Evolutionary conservation across 2,888 invertebrate species (phyloP), one percentile per base, ranked within the genome.

Genomic region (Dendrolimus pini): DNA sequence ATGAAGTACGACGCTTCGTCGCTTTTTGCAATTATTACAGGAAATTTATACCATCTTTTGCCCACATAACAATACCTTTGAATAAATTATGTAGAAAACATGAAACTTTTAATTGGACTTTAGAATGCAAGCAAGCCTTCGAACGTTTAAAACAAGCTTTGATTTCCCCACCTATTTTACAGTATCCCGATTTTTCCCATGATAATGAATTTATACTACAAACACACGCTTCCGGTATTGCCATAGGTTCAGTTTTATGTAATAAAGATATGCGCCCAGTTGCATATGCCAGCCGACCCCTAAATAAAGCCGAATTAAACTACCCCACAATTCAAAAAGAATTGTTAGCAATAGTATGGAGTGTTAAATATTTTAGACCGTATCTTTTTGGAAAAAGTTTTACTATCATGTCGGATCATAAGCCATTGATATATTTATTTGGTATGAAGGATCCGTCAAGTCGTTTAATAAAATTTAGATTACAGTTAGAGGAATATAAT

Each of bases 261-360:
- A 42, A 42, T 42, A 10, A 10, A 9, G 42, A 42, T 42, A 10
- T 7, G 9, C 42, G 42, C 10, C 42, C 42, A 7, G 10, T 61
- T 7, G 60, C 61, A 7, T 42, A 42, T 10, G 42, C 10, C 1
- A 42, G 42, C 10, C 42, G 42, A 42, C 9, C 9, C 9, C 10
- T 42, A 42, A 42, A 42, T 42, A 42, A 42, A 10, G 42, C 42
- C 9, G 42, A 42, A 42, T 10, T 7, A 52, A 63, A 59, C 9
- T 60, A 62, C 13, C 62, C 62, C 6, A 54, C 55, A 1, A 62
- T 65, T 13, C 41, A 63, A 55, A 61, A 62, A 52, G 63, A 63
- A 42, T 30, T 62, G 10, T 7, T 62, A 0, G 60, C 62, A 10
- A 59, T 64, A 12, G 60, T 62, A 2, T 64, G 61, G 63, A 0